A percentile compares a stretch with the other conserved stretches of the same genome.
These are phyloP conservation scores for Cyanistes caeruleus DNA, from an alignment of 2,113 vertebrate genomes.

Conservation along the genomic window DNA sequence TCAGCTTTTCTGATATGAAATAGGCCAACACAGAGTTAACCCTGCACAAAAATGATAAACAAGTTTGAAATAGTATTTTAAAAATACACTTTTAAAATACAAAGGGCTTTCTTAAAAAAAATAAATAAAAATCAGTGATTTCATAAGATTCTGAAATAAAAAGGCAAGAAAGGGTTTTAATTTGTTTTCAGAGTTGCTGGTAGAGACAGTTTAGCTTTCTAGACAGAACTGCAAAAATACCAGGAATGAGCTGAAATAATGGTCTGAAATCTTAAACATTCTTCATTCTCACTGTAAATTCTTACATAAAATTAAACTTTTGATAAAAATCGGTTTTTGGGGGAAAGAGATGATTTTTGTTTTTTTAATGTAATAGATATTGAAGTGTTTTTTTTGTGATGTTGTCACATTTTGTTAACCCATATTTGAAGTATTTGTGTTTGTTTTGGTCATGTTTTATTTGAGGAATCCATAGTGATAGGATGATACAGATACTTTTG, in stretches of 20 bases:
- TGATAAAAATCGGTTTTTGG: not conserved
- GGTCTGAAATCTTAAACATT: not conserved
- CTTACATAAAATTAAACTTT: not conserved
- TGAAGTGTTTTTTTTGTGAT: not conserved
- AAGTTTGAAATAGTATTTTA: not conserved
- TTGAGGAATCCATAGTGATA: not conserved
- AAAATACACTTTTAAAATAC: not conserved
- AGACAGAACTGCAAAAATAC: not conserved
- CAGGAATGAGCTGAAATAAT: not conserved
- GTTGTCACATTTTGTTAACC: not conserved
- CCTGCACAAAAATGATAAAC: not conserved
- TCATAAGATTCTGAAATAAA: not conserved
- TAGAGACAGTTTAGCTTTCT: not conserved
- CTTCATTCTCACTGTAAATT: not conserved
- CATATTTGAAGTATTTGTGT: not conserved
- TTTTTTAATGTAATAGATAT: not conserved
- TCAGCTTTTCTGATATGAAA: not conserved
- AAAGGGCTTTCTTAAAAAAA: not conserved
- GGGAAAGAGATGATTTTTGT: accelerated
- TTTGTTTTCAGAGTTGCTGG: not conserved
- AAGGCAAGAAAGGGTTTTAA: not conserved
- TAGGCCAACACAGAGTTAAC: not conserved
- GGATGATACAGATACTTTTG: not conserved
- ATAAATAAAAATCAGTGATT: not conserved
- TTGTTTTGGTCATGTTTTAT: not conserved